Evolutionary conservation across 2,113 vertebrate genomes (phyloP), one percentile per base, ranked within the genome.

Genomic region (Tragulus kanchil): DNA sequence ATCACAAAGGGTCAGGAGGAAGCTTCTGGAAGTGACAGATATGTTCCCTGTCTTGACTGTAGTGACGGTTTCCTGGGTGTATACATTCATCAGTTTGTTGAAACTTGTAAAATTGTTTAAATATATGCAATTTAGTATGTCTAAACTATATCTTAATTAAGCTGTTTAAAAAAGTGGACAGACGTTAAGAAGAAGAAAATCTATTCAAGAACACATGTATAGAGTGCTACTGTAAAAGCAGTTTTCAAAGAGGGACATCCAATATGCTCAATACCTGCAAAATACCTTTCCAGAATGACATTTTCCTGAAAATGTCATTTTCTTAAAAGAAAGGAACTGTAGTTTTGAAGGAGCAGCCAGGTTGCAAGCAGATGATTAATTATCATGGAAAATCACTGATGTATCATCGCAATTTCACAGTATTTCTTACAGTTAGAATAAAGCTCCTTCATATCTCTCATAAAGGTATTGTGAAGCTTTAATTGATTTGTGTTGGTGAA

Each of bases 241-340:
- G 82, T 89, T 98, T 98, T 97, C 88, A 97, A 89, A 61, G 42
- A 96, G 45, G 85, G 89, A 82, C 95, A 91, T 95, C 96, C 97
- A 97, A 85, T 75, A 85, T 69, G 52, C 61, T 96, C 52, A 89
- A 52, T 71, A 85, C 52, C 93, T 42, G 64, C 62, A 84, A 96
- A 95, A 93, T 87, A 91, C 75, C 90, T 94, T 92, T 96, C 84
- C 83, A 97, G 95, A 96, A 59, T 54, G 93, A 94, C 87, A 98
- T 98, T 98, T 98, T 97, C 97, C 95, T 96, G 94, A 97, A 98
- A 98, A 98, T 96, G 19, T 93, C 96, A 94, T 97, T 98, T 98
- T 98, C 93, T 92, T 95, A 31, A 31, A 96, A 98, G 94, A 98
- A 71, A 67, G 85, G 62, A 98, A 98, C 83, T 59, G 89, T 95